These are phyloP conservation scores for Venustoraphidia nigricollis DNA, from an alignment of 2,888 invertebrate species.

Conservation along the genomic window DNA sequence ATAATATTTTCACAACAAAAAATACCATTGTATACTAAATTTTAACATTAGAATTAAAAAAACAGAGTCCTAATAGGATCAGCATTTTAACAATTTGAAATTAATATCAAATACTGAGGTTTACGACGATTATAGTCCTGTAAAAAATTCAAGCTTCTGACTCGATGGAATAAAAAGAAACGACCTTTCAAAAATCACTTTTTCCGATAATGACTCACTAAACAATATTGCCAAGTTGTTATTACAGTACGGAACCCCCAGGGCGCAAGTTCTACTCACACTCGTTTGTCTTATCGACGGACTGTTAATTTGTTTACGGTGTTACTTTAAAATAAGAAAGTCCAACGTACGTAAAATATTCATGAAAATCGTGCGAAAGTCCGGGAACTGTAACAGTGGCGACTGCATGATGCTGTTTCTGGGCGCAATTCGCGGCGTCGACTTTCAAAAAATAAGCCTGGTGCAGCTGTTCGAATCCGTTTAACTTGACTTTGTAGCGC, in stretches of 20 bases:
- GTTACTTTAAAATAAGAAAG: neutral
- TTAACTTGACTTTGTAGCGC: constrained; percentile 42
- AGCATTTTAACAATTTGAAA: neutral
- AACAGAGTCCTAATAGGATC: neutral
- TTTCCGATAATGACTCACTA: neutral
- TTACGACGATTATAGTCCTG: no score
- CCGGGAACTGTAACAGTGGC: constrained; percentile 49
- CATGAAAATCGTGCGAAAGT: constrained; percentile 42
- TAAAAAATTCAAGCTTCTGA: neutral
- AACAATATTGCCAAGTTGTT: no score
- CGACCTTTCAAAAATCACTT: neutral
- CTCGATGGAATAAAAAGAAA: neutral
- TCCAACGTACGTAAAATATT: constrained; percentile 40
- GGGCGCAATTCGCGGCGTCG: constrained; percentile 33
- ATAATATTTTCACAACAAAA: constrained; percentile 5
- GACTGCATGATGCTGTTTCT: constrained; percentile 36
- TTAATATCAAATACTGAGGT: neutral
- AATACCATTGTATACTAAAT: constrained; percentile 1
- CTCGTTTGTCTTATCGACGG: no score
- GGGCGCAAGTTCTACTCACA: no score
- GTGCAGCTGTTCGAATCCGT: constrained; percentile 38
- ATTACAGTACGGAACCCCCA: no score
- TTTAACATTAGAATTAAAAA: constrained; percentile 1
- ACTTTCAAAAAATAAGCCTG: constrained; percentile 44
- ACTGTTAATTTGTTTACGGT: no score